Percentiles rank a stretch among this genome's conserved stretches.
These are phyloP conservation scores for Gambusia yucatana DNA, from an alignment of 2,797 vertebrate species.

Conservation along the genomic window DNA sequence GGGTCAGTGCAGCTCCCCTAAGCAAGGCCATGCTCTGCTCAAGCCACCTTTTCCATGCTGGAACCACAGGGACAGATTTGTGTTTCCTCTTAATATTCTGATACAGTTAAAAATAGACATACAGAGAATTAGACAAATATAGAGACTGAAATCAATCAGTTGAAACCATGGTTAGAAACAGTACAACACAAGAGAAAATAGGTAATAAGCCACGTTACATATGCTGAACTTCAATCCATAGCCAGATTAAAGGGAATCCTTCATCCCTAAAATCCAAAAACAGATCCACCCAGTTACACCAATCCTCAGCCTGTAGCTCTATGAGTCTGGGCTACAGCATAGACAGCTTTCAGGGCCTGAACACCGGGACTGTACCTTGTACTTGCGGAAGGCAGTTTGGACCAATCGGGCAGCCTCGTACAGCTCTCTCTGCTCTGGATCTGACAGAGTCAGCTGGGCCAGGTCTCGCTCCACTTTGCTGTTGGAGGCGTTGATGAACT, in stretches of 20 bases:
- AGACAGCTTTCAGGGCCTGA: conserved; percentile 54
- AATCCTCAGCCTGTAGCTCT: conserved; percentile 35
- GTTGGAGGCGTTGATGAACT: conserved; percentile 96
- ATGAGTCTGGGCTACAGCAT: conserved; percentile 42
- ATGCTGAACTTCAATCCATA: conserved; percentile 34
- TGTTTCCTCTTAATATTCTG: conserved; percentile 40
- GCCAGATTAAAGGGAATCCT: conserved; percentile 33
- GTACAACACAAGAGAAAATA: conserved; percentile 27
- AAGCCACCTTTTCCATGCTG: conserved; percentile 83
- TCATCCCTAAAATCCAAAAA: conserved; percentile 24
- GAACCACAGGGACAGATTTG: conserved; percentile 75
- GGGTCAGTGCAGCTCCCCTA: conserved; percentile 78
- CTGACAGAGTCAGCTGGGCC: conserved; percentile 97
- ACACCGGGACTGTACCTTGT: conserved; percentile 88
- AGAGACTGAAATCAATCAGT: conserved; percentile 45
- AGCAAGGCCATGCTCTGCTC: conserved; percentile 86
- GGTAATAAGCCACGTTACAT: conserved; percentile 26
- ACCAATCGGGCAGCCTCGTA: conserved; percentile 98
- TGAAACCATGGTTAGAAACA: conserved; percentile 43
- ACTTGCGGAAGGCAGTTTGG: conserved; percentile 99
- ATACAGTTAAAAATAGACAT: conserved; percentile 53
- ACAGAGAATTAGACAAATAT: conserved; percentile 57
- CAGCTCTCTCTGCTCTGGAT: conserved; percentile 97
- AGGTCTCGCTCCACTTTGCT: conserved; percentile 97
- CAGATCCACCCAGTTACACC: conserved; percentile 34